A percentile compares a stretch with the other conserved stretches of the same genome.
These are phyloP conservation scores for Actinopyga echinites DNA, from an alignment of 53 echinoderm and acorn worm genomes.

Conservation along the genomic window DNA sequence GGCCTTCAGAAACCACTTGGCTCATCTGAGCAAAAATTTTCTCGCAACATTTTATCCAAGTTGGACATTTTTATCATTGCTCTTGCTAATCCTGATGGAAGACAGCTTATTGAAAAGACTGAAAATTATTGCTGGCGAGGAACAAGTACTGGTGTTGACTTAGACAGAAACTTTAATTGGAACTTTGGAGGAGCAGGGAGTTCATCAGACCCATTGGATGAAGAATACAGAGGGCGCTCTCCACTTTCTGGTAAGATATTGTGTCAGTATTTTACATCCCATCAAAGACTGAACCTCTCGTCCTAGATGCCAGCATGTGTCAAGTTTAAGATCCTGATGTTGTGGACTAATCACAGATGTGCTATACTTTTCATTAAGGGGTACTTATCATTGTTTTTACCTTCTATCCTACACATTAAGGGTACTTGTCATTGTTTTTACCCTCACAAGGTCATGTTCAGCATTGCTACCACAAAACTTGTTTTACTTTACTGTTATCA, in stretches of 20 bases:
- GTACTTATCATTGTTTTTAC: too few relatives aligned
- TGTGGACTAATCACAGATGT: too few relatives aligned
- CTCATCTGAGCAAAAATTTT: constrained; percentile 54
- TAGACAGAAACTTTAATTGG: constrained; percentile 95
- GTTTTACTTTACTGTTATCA: too few relatives aligned
- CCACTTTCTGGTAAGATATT: constrained; percentile 72
- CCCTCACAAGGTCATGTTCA: too few relatives aligned
- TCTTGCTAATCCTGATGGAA: constrained; percentile 91
- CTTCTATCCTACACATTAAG: too few relatives aligned
- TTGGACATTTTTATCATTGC: constrained; percentile 77
- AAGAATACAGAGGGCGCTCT: constrained; percentile 82
- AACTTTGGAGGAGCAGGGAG: constrained; percentile 95
- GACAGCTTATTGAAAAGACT: constrained; percentile 76
- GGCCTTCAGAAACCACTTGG: constrained; percentile 64
- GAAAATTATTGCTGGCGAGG: constrained; percentile 95
- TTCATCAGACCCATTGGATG: constrained; percentile 81
- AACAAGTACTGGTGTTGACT: constrained; percentile 85
- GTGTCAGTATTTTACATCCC: too few relatives aligned
- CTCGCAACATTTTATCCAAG: constrained; percentile 57
- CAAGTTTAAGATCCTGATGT: too few relatives aligned
- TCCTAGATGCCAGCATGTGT: too few relatives aligned
- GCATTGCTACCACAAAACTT: too few relatives aligned
- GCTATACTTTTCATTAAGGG: too few relatives aligned
- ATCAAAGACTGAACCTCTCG: too few relatives aligned
- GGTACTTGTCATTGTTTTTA: too few relatives aligned